These are phyloP conservation scores for Drosophila kikkawai DNA, from an alignment of 1,140 invertebrate genomes.

Conservation along the genomic window DNA sequence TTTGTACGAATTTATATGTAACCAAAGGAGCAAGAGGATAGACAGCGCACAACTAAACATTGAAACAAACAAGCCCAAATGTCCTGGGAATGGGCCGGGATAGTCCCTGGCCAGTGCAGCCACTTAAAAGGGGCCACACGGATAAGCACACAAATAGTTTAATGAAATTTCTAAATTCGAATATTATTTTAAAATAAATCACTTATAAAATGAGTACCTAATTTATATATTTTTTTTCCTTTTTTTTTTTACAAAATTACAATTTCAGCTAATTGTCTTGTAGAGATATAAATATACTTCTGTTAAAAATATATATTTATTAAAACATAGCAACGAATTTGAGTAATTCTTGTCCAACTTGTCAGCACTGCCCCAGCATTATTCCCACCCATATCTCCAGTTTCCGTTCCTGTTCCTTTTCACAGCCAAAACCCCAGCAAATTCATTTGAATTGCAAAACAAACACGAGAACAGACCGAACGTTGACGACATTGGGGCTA, in stretches of 20 bases:
- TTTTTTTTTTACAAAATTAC: no score
- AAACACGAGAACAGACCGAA: constrained; percentile 55
- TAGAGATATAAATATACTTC: no score
- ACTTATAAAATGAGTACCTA: neutral
- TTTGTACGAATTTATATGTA: constrained; percentile 66
- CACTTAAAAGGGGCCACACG: neutral
- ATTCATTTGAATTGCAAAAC: constrained; percentile 82
- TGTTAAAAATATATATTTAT: neutral
- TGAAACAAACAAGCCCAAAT: constrained; percentile 66
- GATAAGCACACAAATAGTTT: neutral
- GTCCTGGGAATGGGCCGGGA: constrained; percentile 13
- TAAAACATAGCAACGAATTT: neutral
- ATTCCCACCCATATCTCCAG: neutral
- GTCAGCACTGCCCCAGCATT: neutral
- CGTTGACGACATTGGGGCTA: constrained; percentile 49
- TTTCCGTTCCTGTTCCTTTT: constrained; percentile 1
- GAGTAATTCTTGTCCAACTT: neutral
- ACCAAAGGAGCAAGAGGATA: constrained; percentile 2
- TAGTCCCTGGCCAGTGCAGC: constrained; percentile 10
- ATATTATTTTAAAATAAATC: neutral
- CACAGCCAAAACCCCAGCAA: constrained; percentile 31
- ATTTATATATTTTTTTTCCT: no score
- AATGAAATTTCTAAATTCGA: neutral
- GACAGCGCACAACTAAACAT: constrained; percentile 41
- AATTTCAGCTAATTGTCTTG: no score